Evolutionary conservation across 2,888 invertebrate species (phyloP).

Genomic region (Hololepta plana): DNA sequence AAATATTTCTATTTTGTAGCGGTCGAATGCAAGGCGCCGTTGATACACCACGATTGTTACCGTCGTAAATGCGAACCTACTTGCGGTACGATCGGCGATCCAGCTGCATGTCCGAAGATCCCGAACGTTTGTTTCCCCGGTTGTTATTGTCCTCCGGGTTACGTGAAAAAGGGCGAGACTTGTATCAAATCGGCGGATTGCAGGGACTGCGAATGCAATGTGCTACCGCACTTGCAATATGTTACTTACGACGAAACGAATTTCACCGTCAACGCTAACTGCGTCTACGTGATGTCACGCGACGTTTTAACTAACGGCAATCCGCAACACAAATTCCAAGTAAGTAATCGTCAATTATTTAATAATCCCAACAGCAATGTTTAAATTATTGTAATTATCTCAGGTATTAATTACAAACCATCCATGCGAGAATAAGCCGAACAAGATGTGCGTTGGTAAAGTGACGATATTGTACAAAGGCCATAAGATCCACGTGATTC

Average conservation of each 20-base stretch:
- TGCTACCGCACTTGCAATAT: slow-evolving; percentile 64
- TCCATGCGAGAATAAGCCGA: slow-evolving; percentile 38
- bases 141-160: slow-evolving; percentile 68
- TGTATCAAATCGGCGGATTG: slow-evolving; percentile 58
- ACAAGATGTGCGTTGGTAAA: slow-evolving; percentile 45
- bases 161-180: slow-evolving; percentile 38
- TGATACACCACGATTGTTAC: slow-evolving; percentile 71
- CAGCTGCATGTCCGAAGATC: slow-evolving; percentile 40
- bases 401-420: slow-evolving; percentile 54
- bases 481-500: slow-evolving; percentile 30
- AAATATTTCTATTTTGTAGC: slow-evolving; percentile 28
- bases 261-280: slow-evolving; percentile 66
- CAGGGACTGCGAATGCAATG: slow-evolving; percentile 53
- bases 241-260: slow-evolving; percentile 66
- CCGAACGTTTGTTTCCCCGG: slow-evolving; percentile 61
- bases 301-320: slow-evolving; percentile 33
- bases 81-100: slow-evolving; percentile 42
- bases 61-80: slow-evolving; percentile 60
- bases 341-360: slow-evolving; percentile 14
- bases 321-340: slow-evolving; percentile 32
- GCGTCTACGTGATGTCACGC: slow-evolving; percentile 63
- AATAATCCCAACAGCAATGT: background rate
- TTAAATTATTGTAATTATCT: slow-evolving; percentile 7
- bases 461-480: slow-evolving; percentile 48
- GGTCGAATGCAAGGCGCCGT: slow-evolving; percentile 50